Percentiles rank a stretch among this genome's conserved stretches.
Evolutionary conservation across 2,888 invertebrate genomes (phyloP).

Genomic region (Oscheius sp.): DNA sequence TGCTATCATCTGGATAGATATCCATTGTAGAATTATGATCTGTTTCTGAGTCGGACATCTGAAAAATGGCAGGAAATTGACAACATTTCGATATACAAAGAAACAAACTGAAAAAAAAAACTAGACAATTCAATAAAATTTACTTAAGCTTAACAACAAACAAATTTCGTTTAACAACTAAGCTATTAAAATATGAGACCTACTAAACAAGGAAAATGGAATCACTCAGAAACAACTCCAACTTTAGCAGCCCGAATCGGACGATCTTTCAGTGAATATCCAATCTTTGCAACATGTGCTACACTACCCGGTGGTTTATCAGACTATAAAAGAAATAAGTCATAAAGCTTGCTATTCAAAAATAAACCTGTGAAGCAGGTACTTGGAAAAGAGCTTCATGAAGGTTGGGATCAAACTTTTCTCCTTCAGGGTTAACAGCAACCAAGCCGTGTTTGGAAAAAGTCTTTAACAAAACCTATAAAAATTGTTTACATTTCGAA

Average conservation of each 20-base stretch:
- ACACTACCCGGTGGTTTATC: slow-evolving; percentile 82
- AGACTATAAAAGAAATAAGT: slow-evolving; percentile 9
- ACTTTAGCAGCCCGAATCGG: slow-evolving; percentile 95
- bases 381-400: slow-evolving; percentile 97
- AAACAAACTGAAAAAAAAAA: not conserved
- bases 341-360: not conserved
- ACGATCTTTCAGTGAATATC: slow-evolving; percentile 92
- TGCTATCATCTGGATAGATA: slow-evolving; percentile 17
- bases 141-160: not conserved
- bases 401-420: slow-evolving; percentile 94
- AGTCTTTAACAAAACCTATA: slow-evolving; percentile 74
- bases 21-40: slow-evolving; percentile 21
- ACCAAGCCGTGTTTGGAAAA: slow-evolving; percentile 90
- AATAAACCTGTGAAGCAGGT: slow-evolving; percentile 72
- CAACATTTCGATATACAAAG: not conserved
- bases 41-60: slow-evolving; percentile 1
- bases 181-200: slow-evolving; percentile 1
- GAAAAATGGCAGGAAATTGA: not conserved
- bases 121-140: not conserved
- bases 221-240: slow-evolving; percentile 80
- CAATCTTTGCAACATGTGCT: slow-evolving; percentile 91
- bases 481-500: not conserved
- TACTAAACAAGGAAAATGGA: not conserved
- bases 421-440: slow-evolving; percentile 84
- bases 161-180: too few relatives aligned